Base-by-base conservation (phyloP, 2,113 vertebrate genomes). In the Pipa parva region DNA sequence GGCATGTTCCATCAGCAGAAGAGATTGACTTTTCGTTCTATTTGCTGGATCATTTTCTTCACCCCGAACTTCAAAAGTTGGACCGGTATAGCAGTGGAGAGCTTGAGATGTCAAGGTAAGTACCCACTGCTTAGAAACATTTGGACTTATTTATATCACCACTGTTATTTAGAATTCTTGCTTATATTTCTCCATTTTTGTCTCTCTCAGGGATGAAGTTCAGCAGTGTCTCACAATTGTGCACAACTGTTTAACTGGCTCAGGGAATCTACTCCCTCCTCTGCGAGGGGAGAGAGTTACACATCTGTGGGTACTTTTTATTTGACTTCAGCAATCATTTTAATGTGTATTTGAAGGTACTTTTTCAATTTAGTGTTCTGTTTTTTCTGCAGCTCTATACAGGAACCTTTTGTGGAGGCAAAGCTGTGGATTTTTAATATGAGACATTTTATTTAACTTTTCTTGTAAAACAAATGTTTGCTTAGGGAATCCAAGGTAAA, bases 241-340 rank as follows among this genome's bases (percentile, higher is more conserved):
- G 52, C 95, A 98, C 71, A 95, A 96, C 82, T 99, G 96, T 78
- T 84, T 98, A 54, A 91, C 97, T 59, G 97, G 97, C 71, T 95
- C 95, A 51, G 97, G 97, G 31, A 89, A 91, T 73, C 72, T 98
- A 78, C 82, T 99, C 74, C 94, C 94, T 60, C 89, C 95, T 15
- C 76, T 99, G 60, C 89, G 90, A 82, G 95, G 97, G 85, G 87
- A 95, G 52, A 87, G 83, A 26, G 85, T 99, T 49, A 76, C 90
- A 74, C 87, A 92, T 57, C 84, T 99, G 97, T 99, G 81, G 94
- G 94, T 86, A 81, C 26, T 67, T 61, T 54, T 33, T 4, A 10
- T 76, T 66, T 12, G n/a, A n/a, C n/a, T n/a, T n/a, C n/a, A n/a
- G n/a, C n/a, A n/a, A n/a, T n/a, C n/a, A n/a, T n/a, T n/a, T n/a